A percentile compares a stretch with the other conserved stretches of the same genome.
Conservation (phyloP, 2,888 invertebrate genomes). For the Drosophila demipolita region DNA sequence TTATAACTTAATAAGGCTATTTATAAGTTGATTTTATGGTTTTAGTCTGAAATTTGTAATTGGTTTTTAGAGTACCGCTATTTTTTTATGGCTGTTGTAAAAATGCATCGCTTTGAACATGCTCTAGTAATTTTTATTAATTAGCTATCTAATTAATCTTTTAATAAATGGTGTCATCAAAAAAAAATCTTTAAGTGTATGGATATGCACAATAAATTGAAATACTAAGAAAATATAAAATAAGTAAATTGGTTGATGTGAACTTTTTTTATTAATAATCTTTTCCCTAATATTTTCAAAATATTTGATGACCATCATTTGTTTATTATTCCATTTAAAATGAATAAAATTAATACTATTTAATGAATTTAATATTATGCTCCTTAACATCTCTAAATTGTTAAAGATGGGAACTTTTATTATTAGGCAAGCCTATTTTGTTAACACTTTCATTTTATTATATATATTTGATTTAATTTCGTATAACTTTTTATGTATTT, state of each 20-base stretch:
- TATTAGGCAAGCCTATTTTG: neutral
- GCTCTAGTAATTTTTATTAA: conserved; percentile 47
- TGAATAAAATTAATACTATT: neutral
- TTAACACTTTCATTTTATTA: conserved; percentile 30
- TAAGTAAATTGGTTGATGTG: rapidly evolving
- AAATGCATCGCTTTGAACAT: conserved; percentile 17
- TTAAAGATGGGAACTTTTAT: neutral
- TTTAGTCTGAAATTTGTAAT: neutral
- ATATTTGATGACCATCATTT: neutral
- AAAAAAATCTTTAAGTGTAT: neutral
- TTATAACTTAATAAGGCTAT: conserved; percentile 15
- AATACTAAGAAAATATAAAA: neutral
- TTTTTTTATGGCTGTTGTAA: conserved; percentile 38
- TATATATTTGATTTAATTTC: conserved; percentile 18
- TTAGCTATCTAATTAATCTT: conserved; percentile 33
- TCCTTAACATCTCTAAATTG: neutral
- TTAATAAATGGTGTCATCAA: neutral
- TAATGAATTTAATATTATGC: neutral
- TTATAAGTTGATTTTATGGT: conserved; percentile 7
- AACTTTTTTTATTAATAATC: neutral
- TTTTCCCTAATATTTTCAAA: neutral
- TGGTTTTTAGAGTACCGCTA: neutral
- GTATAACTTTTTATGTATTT: conserved; percentile 21
- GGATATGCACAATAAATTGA: neutral
- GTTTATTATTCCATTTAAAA: neutral